Evolutionary conservation across 2,888 invertebrate species (phyloP).

Genomic region (Leuctra nigra): DNA sequence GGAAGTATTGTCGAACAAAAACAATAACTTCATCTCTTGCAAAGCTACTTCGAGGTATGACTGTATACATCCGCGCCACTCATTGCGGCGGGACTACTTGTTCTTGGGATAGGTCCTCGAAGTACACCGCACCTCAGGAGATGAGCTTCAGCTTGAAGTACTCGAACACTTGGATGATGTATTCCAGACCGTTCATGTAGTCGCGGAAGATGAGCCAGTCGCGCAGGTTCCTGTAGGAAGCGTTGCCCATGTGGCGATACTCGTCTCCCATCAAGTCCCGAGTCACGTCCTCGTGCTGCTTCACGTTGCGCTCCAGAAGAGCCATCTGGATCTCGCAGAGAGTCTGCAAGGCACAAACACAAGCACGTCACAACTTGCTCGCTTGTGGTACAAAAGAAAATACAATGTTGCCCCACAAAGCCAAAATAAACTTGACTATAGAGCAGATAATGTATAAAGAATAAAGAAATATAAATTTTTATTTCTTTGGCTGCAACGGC

Average conservation of each 20-base stretch:
- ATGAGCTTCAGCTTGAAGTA: slow-evolving; percentile 36
- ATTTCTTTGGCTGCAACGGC: too few relatives aligned
- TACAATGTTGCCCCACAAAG: too few relatives aligned
- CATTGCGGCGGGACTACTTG: not conserved
- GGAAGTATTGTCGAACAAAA: too few relatives aligned
- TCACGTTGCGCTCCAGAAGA: slow-evolving; percentile 45
- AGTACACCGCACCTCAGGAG: slow-evolving; percentile 33
- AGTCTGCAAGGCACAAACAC: slow-evolving; percentile 40
- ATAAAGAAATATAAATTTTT: too few relatives aligned
- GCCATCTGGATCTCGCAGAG: slow-evolving; percentile 62
- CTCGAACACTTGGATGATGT: slow-evolving; percentile 47
- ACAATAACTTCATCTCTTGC: too few relatives aligned
- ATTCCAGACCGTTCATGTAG: slow-evolving; percentile 54
- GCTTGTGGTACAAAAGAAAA: too few relatives aligned
- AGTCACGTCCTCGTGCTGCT: slow-evolving; percentile 42
- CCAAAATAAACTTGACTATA: too few relatives aligned
- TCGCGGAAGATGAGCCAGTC: slow-evolving; percentile 58
- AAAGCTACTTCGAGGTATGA: too few relatives aligned
- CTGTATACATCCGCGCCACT: too few relatives aligned
- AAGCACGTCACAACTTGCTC: too few relatives aligned
- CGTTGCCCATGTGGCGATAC: slow-evolving; percentile 37
- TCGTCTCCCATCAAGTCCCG: slow-evolving; percentile 42
- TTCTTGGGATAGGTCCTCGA: not conserved
- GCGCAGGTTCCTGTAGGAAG: slow-evolving; percentile 44
- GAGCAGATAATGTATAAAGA: too few relatives aligned